phyloP scores from a whole-genome alignment of 2,113 vertebrate genomes.

The Tauraco erythrolophus region DNA sequence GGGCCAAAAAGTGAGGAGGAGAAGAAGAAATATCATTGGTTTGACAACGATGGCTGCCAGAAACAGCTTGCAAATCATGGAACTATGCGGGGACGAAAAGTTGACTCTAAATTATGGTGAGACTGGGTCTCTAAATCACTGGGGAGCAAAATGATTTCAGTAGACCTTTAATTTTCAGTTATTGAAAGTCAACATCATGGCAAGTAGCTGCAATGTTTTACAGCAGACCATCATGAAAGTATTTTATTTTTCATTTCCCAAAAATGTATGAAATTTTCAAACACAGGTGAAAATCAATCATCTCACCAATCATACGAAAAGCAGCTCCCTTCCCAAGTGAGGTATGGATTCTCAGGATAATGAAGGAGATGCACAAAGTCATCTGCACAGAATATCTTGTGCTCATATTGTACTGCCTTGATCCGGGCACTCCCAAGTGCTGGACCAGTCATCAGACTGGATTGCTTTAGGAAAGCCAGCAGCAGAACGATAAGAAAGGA shows the following conservation, averaged over 20 bases:
- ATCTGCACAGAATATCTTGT: not conserved
- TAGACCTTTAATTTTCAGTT: constrained; percentile 75
- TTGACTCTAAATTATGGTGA: constrained; percentile 75
- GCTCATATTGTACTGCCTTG: not conserved
- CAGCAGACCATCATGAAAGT: constrained; percentile 32
- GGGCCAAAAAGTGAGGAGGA: constrained; percentile 66
- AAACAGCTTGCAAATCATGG: constrained; percentile 80
- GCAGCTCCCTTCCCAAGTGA: not conserved
- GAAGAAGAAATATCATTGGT: constrained; percentile 72
- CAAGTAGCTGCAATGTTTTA: constrained; percentile 68
- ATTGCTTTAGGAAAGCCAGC: not conserved
- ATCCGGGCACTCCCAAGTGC: not conserved
- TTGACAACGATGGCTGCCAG: constrained; percentile 69
- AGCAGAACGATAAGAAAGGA: not conserved
- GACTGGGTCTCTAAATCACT: constrained; percentile 77
- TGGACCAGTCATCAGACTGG: not conserved
- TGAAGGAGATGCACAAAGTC: constrained; percentile 4
- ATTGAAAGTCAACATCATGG: constrained; percentile 71
- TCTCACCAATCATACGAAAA: constrained; percentile 2
- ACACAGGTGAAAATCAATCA: constrained; percentile 29
- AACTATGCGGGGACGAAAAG: constrained; percentile 63
- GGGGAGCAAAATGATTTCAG: constrained; percentile 70
- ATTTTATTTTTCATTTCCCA: constrained; percentile 67
- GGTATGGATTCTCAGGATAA: not conserved
- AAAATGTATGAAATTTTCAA: constrained; percentile 60